Base-by-base conservation (phyloP, 64 coral and sea anemone species). In the Cladopsammia gracilis region DNA sequence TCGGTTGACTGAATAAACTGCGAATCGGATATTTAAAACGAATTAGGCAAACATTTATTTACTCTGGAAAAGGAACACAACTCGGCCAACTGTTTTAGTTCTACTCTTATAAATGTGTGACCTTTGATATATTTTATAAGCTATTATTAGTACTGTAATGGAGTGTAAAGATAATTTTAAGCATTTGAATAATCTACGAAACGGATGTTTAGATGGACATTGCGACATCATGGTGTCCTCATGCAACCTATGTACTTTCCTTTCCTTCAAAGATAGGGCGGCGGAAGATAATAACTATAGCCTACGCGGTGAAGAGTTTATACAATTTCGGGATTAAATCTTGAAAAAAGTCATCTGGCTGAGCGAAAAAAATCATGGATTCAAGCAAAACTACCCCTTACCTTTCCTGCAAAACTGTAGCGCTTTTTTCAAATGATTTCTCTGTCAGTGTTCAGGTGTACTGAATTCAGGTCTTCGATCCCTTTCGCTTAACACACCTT, bases 401-500 rank as follows among this genome's bases (percentile, higher is more conserved):
- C 52, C 52, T 54, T 54, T 54, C 52, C n/a, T n/a, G n/a, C n/a
- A 54, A 54, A 54, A 54, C 11, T 6, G 6, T 11, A 7, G 6
- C 11, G 52, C 52, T 6, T 54, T 6, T 54, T 54, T 11, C 11
- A 54, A 11, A 7, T 54, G 52, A 54, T 11, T 54, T 54, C 52
- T 71, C 19, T 42, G 25, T 34, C 7, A 75, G 15, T 19, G 72
- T 48, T 49, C 6, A 19, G 72, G 47, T 75, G 72, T 20, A 10
- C 42, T 46, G 16, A 1, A 46, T 18, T 11, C 7, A 62, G 57
- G 16, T 82, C 5, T 6, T 82, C 62, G 26, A 6, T 20, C 6
- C 15, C 15, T 16, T 16, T 44, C 58, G 57, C 46, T 84, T 84
- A 84, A 84, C 80, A 50, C 60, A 67, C 80, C 62, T 14, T 48